Percentiles rank a stretch among this genome's conserved stretches.
Conservation (phyloP, 2,113 vertebrate species). For the Lamprologus ornatipinnis region DNA sequence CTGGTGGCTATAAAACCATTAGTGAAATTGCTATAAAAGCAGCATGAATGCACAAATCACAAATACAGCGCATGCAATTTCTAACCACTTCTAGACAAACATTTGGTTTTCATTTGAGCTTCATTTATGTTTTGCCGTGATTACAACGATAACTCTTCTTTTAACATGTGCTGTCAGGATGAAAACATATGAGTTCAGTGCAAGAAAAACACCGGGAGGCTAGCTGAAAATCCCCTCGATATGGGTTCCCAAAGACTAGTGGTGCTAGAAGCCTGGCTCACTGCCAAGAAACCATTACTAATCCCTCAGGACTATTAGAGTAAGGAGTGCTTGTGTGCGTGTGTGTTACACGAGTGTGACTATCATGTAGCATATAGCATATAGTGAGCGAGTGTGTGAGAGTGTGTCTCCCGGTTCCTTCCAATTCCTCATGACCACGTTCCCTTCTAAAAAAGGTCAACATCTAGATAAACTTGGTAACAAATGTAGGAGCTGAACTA, state of each 20-base stretch:
- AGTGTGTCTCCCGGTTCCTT: neutral
- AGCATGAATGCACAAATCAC: constrained; percentile 8
- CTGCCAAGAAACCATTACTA: constrained; percentile 54
- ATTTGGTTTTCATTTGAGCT: constrained; percentile 19
- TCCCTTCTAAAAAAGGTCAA: neutral
- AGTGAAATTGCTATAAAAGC: constrained; percentile 47
- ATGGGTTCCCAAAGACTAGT: constrained; percentile 46
- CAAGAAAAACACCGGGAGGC: constrained; percentile 35
- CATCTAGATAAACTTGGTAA: constrained; percentile 44
- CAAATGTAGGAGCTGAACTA: constrained; percentile 1
- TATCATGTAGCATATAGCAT: constrained; percentile 12
- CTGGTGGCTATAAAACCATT: constrained; percentile 56
- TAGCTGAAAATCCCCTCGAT: constrained; percentile 51
- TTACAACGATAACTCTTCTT: constrained; percentile 12
- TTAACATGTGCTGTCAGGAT: constrained; percentile 23
- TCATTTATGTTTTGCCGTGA: neutral
- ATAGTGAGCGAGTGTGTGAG: neutral
- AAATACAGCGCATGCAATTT: constrained; percentile 2
- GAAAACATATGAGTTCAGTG: constrained; percentile 21
- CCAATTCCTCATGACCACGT: neutral
- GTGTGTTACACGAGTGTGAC: neutral
- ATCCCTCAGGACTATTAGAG: constrained; percentile 44
- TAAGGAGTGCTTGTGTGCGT: constrained; percentile 7
- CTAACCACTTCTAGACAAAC: constrained; percentile 17
- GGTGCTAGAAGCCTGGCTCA: constrained; percentile 43